phyloP scores from a whole-genome alignment of 2,888 invertebrate species.

The Andrena fulva region DNA sequence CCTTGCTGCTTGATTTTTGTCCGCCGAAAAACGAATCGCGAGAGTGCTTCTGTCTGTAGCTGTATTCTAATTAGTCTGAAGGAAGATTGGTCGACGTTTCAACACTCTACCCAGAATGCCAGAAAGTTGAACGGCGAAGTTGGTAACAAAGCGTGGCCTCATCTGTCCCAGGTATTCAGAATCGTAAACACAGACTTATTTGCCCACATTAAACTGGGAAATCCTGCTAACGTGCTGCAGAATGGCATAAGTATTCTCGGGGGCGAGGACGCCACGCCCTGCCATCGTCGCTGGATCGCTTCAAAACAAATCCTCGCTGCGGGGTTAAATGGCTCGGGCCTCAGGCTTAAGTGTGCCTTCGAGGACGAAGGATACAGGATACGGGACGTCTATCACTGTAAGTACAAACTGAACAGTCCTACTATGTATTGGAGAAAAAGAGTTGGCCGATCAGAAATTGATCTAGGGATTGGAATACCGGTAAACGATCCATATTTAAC shows the following conservation, averaged over 20 bases:
- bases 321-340: not conserved
- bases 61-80: too few species aligned
- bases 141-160: too few species aligned
- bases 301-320: not conserved
- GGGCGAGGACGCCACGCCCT: not conserved
- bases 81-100: too few species aligned
- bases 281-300: not conserved
- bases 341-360: not conserved
- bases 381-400: not conserved
- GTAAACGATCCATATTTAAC: too few species aligned
- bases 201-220: not conserved
- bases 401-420: constrained; percentile 11
- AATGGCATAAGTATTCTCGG: not conserved
- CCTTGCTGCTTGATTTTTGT: constrained; percentile 2
- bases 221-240: not conserved
- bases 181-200: not conserved
- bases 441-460: too few species aligned
- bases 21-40: not conserved
- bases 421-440: not conserved
- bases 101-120: too few species aligned
- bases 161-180: too few species aligned
- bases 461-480: too few species aligned
- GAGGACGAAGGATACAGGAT: not conserved
- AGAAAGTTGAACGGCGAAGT: too few species aligned
- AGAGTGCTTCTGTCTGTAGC: too few species aligned